Evolutionary conservation across 2,113 vertebrate species (phyloP).

Genomic region (Chaetorhynchus papuensis): DNA sequence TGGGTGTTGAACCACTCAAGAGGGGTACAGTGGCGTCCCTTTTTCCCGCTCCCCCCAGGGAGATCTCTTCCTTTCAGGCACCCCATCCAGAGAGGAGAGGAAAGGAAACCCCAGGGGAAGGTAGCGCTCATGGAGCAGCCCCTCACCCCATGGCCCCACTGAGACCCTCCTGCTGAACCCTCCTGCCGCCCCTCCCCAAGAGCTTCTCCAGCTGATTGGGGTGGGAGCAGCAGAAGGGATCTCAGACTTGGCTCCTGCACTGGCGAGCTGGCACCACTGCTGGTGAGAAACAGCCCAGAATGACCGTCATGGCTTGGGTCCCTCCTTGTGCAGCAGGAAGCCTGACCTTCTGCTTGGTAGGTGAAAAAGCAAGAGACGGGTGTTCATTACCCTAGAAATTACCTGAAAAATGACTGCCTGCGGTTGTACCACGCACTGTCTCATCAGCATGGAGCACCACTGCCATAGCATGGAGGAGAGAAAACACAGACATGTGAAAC

Average conservation of each 20-base stretch:
- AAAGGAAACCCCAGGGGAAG: background rate
- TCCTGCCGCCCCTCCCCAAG: background rate
- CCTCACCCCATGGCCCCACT: background rate
- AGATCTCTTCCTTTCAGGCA: background rate
- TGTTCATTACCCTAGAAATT: conserved; percentile 73
- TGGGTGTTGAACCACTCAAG: rapidly evolving
- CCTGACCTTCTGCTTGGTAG: background rate
- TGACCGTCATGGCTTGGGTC: background rate
- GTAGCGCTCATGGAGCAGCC: rapidly evolving
- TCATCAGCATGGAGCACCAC: conserved; percentile 84
- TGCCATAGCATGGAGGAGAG: conserved; percentile 82
- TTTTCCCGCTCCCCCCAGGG: background rate
- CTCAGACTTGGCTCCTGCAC: background rate
- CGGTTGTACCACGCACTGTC: conserved; percentile 81
- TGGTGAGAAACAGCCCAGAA: background rate
- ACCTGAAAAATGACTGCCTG: conserved; percentile 82
- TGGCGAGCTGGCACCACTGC: rapidly evolving
- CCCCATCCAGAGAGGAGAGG: background rate
- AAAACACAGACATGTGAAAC: conserved; percentile 79
- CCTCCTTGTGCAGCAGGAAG: background rate
- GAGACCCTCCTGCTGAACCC: background rate
- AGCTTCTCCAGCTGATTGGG: background rate
- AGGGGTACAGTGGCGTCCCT: rapidly evolving
- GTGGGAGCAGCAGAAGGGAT: background rate
- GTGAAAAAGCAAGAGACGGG: conserved; percentile 51